Percentiles rank a stretch among this genome's conserved stretches.
Evolutionary conservation across 2,113 vertebrate species (phyloP).

Genomic region (Nematolebias whitei): DNA sequence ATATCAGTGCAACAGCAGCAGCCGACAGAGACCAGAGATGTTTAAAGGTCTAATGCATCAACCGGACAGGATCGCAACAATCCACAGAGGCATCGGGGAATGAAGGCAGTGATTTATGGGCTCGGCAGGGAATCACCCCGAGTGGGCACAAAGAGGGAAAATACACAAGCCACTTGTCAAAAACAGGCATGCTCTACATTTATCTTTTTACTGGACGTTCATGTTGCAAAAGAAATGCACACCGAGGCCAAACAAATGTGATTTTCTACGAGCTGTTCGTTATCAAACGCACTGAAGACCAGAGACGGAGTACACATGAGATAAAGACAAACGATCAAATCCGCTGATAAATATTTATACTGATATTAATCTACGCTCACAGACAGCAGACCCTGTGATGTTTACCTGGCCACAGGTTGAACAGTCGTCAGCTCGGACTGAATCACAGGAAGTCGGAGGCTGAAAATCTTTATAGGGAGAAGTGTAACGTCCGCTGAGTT

Average conservation of each 20-base stretch:
- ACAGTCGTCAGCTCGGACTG: slow-evolving; percentile 18
- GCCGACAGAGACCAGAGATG: slow-evolving; percentile 12
- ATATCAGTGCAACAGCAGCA: slow-evolving; percentile 12
- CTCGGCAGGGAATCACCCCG: slow-evolving; percentile 11
- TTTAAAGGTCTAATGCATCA: slow-evolving; percentile 52
- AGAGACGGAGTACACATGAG: background rate
- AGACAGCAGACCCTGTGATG: slow-evolving; percentile 4
- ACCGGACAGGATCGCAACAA: slow-evolving; percentile 36
- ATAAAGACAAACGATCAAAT: background rate
- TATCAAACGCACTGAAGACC: background rate
- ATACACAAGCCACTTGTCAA: slow-evolving; percentile 6
- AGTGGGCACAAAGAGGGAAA: background rate
- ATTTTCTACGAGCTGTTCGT: background rate
- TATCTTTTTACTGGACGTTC: slow-evolving; percentile 3
- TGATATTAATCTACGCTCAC: background rate
- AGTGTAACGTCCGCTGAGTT: slow-evolving; percentile 19
- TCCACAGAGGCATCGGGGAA: slow-evolving; percentile 22
- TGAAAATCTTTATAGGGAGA: background rate
- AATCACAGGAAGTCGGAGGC: background rate
- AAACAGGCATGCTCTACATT: background rate
- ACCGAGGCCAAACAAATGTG: background rate
- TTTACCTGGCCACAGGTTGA: slow-evolving; percentile 23
- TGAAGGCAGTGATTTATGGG: slow-evolving; percentile 34
- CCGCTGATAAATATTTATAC: background rate
- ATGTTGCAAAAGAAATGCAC: background rate